Evolutionary conservation across 2,888 invertebrate species (phyloP).

Genomic region (Morpho deidamia): DNA sequence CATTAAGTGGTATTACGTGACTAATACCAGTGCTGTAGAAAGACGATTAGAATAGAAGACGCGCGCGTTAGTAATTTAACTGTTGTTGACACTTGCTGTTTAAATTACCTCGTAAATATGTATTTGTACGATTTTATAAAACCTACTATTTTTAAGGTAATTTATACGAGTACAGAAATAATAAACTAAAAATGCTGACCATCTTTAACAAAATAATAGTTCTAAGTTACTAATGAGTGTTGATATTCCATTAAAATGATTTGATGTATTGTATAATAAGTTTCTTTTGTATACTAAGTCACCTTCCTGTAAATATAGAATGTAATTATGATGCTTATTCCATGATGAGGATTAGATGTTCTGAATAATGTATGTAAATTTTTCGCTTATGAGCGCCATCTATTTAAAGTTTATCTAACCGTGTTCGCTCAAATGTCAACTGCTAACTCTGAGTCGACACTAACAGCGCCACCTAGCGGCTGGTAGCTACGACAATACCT

Average conservation of each 20-base stretch:
- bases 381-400: slow-evolving; percentile 12
- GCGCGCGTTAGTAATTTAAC: slow-evolving; percentile 10
- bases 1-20: slow-evolving; percentile 26
- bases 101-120: slow-evolving; percentile 8
- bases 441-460: slow-evolving; percentile 14
- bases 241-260: slow-evolving; percentile 7
- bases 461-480: slow-evolving; percentile 28
- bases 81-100: slow-evolving; percentile 1
- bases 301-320: slow-evolving; percentile 17
- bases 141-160: slow-evolving; percentile 7
- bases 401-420: not conserved
- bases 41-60: slow-evolving; percentile 10
- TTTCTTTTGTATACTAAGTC: slow-evolving; percentile 19
- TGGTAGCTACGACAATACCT: slow-evolving; percentile 28
- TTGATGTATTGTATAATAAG: slow-evolving; percentile 16
- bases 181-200: slow-evolving; percentile 4
- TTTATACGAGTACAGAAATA: slow-evolving; percentile 4
- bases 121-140: not conserved
- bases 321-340: too few relatives aligned
- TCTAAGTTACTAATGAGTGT: slow-evolving; percentile 2
- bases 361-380: too few relatives aligned
- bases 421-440: slow-evolving; percentile 3
- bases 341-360: too few relatives aligned
- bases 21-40: slow-evolving; percentile 16
- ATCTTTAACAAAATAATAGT: slow-evolving; percentile 1